Conservation (phyloP, 2,797 vertebrate genomes). For the Xyrichtys novacula region DNA sequence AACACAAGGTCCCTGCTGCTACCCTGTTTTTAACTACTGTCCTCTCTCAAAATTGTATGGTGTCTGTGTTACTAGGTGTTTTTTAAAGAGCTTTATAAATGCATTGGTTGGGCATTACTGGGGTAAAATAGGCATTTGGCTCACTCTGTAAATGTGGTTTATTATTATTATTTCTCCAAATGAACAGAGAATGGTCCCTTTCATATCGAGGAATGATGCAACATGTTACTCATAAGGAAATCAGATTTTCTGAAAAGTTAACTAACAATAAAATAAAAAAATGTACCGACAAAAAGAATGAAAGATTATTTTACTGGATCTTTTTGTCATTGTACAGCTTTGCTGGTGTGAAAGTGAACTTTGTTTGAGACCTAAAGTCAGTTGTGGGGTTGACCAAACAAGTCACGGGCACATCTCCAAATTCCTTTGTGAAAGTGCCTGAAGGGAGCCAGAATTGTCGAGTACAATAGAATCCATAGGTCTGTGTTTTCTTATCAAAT, state of each 20-base stretch:
- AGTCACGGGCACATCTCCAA: slow-evolving; percentile 15
- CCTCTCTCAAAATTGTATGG: too few species aligned
- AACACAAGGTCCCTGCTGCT: too few species aligned
- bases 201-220: not conserved
- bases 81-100: too few species aligned
- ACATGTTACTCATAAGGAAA: not conserved
- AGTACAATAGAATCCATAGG: slow-evolving; percentile 6
- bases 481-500: not conserved
- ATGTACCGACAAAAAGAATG: not conserved
- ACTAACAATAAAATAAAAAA: slow-evolving; percentile 5
- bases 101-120: too few species aligned
- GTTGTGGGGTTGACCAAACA: slow-evolving; percentile 16
- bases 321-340: slow-evolving; percentile 19
- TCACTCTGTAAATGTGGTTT: too few species aligned
- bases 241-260: not conserved
- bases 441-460: not conserved
- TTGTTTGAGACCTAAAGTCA: slow-evolving; percentile 25
- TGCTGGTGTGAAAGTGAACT: slow-evolving; percentile 16
- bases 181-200: not conserved
- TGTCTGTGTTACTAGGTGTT: too few species aligned
- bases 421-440: slow-evolving; percentile 21
- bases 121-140: too few species aligned
- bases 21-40: too few species aligned
- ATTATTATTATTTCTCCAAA: too few species aligned
- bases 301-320: not conserved